Conservation (phyloP, 2,113 vertebrate genomes). For the Pterocles gutturalis region DNA sequence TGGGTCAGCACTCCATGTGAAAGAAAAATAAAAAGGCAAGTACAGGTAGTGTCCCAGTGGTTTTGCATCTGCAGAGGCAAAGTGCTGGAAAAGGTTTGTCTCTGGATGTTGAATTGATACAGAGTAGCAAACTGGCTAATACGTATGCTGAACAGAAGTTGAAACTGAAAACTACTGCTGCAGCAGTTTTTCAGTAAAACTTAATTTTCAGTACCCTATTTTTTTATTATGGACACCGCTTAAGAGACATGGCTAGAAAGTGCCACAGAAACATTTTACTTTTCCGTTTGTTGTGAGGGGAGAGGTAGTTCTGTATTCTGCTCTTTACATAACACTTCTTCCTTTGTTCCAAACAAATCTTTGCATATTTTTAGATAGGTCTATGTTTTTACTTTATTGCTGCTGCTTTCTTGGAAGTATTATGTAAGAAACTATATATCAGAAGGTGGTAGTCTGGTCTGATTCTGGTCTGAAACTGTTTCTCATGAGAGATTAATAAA, state of each 20-base stretch:
- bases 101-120: background rate
- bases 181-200: background rate
- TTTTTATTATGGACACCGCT: background rate
- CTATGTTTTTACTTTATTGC: background rate
- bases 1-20: background rate
- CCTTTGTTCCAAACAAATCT: background rate
- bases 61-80: background rate
- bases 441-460: background rate
- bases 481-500: background rate
- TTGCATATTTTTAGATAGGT: background rate
- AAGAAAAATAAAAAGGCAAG: background rate
- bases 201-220: background rate
- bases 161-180: background rate
- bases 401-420: background rate
- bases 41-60: background rate
- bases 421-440: background rate
- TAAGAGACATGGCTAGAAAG: background rate
- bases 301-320: background rate
- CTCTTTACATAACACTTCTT: accelerated
- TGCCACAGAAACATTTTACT: background rate
- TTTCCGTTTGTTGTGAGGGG: background rate
- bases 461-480: background rate
- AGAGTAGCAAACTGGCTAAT: background rate
- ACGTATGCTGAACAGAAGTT: background rate
- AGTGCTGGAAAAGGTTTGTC: background rate